Conservation (phyloP, 2,113 vertebrate genomes). For the Oryzias woworae region DNA sequence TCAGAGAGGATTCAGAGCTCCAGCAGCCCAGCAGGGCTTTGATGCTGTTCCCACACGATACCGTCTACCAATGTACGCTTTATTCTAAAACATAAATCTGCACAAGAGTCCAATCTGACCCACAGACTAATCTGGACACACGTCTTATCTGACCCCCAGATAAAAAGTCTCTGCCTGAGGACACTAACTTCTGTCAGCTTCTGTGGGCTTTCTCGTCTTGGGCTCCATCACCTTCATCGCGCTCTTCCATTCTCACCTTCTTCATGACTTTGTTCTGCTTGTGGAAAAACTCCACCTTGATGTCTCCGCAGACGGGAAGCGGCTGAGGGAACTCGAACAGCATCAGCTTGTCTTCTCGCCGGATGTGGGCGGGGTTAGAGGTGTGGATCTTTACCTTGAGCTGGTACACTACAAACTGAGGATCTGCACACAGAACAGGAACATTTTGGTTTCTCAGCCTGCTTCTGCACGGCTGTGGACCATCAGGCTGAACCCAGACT, state of each 20-base stretch:
- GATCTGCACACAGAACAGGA: constrained; percentile 76
- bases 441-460: not conserved
- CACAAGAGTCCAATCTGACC: too few relatives aligned
- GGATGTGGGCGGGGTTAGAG: constrained; percentile 86
- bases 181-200: too few relatives aligned
- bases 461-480: not conserved
- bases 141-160: too few relatives aligned
- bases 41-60: too few relatives aligned
- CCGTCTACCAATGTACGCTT: too few relatives aligned
- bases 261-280: constrained; percentile 99
- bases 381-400: constrained; percentile 98
- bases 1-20: too few relatives aligned
- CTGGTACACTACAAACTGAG: constrained; percentile 97
- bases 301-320: constrained; percentile 94
- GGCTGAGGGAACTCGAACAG: constrained; percentile 95
- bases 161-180: too few relatives aligned
- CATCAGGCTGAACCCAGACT: constrained; percentile 49
- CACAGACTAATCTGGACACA: too few relatives aligned
- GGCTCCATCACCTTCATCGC: too few relatives aligned
- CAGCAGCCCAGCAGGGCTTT: too few relatives aligned
- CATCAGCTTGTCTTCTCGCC: constrained; percentile 92
- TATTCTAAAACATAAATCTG: too few relatives aligned
- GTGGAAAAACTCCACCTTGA: constrained; percentile 99
- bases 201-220: too few relatives aligned
- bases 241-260: constrained; percentile 80